Conservation (phyloP, 2,113 vertebrate species). For the Tautogolabrus adspersus region DNA sequence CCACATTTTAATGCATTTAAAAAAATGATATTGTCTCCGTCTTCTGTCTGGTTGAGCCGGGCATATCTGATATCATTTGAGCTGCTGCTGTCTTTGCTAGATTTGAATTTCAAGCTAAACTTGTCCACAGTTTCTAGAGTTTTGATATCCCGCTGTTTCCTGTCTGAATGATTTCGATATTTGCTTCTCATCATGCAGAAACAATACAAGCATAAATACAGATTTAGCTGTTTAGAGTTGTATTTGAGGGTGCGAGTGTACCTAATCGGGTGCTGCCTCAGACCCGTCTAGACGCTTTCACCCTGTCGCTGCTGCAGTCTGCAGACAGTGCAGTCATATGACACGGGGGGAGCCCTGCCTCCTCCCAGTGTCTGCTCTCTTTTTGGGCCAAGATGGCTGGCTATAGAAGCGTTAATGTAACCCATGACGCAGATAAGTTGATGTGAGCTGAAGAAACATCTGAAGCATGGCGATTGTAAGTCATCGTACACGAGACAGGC, state of each 20-base stretch:
- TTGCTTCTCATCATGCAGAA: neutral
- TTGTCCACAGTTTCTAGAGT: neutral
- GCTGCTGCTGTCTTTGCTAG: neutral
- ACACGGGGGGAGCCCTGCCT: constrained; percentile 55
- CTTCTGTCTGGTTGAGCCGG: neutral
- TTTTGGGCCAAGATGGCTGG: constrained; percentile 77
- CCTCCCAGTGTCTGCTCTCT: constrained; percentile 62
- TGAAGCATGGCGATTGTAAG: neutral
- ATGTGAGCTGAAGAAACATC: constrained; percentile 13
- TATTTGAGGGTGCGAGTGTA: neutral
- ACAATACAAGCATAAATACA: neutral
- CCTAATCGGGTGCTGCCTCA: constrained; percentile 50
- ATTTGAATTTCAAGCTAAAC: neutral
- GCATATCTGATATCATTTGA: neutral
- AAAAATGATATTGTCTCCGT: too few relatives aligned
- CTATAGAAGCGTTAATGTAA: constrained; percentile 56
- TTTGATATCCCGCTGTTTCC: neutral
- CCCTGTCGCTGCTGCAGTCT: constrained; percentile 74
- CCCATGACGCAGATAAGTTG: constrained; percentile 48
- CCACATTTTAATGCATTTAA: neutral
- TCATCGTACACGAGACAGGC: neutral
- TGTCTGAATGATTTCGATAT: neutral
- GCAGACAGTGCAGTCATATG: constrained; percentile 72
- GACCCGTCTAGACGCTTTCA: constrained; percentile 70
- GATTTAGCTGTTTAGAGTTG: neutral